Conservation (phyloP, 2,888 invertebrate genomes). For the Lumbricus terrestris region DNA sequence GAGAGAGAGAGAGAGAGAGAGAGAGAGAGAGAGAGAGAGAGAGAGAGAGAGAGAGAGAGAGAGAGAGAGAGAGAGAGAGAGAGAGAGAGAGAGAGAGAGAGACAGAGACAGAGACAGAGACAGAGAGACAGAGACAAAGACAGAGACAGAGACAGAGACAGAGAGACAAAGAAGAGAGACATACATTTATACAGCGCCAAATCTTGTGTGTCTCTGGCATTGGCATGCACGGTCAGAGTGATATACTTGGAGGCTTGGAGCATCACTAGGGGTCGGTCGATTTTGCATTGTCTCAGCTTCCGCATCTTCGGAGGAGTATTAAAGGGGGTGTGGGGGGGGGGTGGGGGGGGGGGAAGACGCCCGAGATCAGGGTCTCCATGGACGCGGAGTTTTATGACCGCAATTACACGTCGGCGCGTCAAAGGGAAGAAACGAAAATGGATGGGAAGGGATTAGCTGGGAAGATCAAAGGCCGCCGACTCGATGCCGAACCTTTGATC, state of each 20-base stretch:
- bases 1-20: too few relatives aligned
- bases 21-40: too few relatives aligned
- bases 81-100: too few relatives aligned
- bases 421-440: not conserved
- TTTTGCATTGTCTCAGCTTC: not conserved
- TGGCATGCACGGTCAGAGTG: not conserved
- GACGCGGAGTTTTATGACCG: constrained; percentile 10
- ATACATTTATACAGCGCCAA: not conserved
- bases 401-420: constrained; percentile 14
- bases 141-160: too few relatives aligned
- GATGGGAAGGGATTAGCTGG: not conserved
- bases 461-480: constrained; percentile 3
- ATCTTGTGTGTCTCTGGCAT: not conserved
- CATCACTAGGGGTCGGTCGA: not conserved
- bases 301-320: too few relatives aligned
- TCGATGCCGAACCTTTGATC: not conserved
- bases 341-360: too few relatives aligned
- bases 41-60: too few relatives aligned
- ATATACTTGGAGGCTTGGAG: too few relatives aligned
- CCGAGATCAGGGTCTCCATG: not conserved
- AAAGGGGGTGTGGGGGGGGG: too few relatives aligned
- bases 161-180: not conserved
- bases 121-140: too few relatives aligned
- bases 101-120: too few relatives aligned
- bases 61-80: too few relatives aligned